phyloP scores from a whole-genome alignment of 2,888 invertebrate species.

The Amiota mariae region DNA sequence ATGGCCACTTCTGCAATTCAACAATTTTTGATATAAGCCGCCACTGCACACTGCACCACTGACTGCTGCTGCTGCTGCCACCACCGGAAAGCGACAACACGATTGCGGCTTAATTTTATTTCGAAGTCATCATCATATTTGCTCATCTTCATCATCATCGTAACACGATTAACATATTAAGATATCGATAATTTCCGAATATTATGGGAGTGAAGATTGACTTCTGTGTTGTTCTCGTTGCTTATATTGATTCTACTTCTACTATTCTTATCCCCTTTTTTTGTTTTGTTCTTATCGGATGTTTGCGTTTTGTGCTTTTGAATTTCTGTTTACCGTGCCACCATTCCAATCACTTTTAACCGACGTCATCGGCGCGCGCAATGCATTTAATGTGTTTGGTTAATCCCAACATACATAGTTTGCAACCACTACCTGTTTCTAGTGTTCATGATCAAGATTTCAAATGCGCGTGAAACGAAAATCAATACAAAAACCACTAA shows the following conservation, averaged over 20 bases:
- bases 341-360: conserved; percentile 55
- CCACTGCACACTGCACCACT: too few species aligned
- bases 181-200: conserved; percentile 9
- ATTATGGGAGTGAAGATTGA: conserved; percentile 20
- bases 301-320: conserved; percentile 60
- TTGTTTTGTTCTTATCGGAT: conserved; percentile 49
- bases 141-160: background rate
- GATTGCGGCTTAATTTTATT: conserved; percentile 14
- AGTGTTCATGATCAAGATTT: background rate
- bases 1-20: background rate
- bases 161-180: conserved; percentile 27
- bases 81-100: background rate
- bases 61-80: too few species aligned
- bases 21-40: conserved; percentile 16
- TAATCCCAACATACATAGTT: background rate
- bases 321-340: conserved; percentile 56
- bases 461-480: background rate
- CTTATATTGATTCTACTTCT: background rate
- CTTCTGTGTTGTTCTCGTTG: background rate
- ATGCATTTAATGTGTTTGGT: conserved; percentile 19
- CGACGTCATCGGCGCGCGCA: background rate
- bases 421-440: background rate
- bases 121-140: background rate
- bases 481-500: background rate
- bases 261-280: background rate